These are phyloP conservation scores for Amblyraja radiata DNA, from an alignment of 2,797 vertebrate species.

Conservation along the genomic window DNA sequence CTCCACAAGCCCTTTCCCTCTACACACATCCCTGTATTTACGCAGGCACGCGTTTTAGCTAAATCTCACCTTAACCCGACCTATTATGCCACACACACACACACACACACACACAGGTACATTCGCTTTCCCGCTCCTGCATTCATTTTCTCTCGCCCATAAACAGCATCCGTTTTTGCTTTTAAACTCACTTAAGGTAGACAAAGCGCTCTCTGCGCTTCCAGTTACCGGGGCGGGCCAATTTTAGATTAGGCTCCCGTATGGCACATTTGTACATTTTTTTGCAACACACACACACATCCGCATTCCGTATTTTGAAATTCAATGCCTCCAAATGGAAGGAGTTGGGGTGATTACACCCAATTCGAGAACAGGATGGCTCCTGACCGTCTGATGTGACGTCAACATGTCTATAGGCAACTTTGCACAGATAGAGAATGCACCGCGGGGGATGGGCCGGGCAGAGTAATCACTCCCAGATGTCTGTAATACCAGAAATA, in stretches of 20 bases:
- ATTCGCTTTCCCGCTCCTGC: neutral
- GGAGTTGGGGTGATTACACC: conserved; percentile 58
- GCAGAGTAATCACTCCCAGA: conserved; percentile 75
- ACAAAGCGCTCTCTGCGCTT: neutral
- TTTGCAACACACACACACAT: conserved; percentile 34
- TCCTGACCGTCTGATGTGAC: conserved; percentile 75
- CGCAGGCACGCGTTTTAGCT: neutral
- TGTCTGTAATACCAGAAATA: conserved; percentile 73
- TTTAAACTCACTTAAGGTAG: neutral
- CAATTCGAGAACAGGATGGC: conserved; percentile 63
- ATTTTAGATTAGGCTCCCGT: neutral
- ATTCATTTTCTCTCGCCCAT: neutral
- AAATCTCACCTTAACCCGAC: neutral
- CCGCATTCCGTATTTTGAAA: conserved; percentile 53
- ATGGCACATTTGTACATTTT: neutral
- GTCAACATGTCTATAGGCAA: conserved; percentile 67
- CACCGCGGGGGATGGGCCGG: conserved; percentile 60
- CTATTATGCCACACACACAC: neutral
- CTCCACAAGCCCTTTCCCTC: neutral
- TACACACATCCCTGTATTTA: neutral
- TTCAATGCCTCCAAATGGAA: conserved; percentile 52
- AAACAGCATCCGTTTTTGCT: neutral
- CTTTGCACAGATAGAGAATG: conserved; percentile 57
- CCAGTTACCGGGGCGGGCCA: neutral
- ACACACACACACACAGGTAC: neutral